Conservation (phyloP, 2,797 vertebrate species). For the Melanotaenia trifasciata region DNA sequence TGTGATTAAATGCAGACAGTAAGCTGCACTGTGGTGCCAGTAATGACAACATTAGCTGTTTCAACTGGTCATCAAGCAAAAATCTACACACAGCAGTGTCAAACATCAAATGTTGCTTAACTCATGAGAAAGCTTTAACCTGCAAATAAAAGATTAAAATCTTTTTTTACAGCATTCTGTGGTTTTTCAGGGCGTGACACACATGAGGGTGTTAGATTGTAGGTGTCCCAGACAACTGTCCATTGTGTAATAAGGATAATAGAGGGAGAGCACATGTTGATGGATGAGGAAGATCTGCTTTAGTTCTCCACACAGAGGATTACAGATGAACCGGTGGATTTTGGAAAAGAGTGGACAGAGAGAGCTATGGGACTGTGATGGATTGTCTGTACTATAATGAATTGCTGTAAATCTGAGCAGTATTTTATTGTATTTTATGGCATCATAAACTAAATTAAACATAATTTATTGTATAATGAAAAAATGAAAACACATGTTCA, state of each 20-base stretch:
- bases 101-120: no score
- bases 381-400: background rate
- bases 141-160: background rate
- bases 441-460: no score
- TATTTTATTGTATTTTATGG: no score
- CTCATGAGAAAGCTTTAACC: background rate
- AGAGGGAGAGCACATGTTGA: slow-evolving; percentile 49
- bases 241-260: slow-evolving; percentile 52
- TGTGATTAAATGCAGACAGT: background rate
- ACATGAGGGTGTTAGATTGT: background rate
- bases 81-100: background rate
- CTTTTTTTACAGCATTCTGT: background rate
- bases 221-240: slow-evolving; percentile 33
- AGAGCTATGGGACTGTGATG: slow-evolving; percentile 1
- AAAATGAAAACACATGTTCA: no score
- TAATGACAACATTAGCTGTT: background rate
- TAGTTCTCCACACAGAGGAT: slow-evolving; percentile 59
- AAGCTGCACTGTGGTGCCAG: background rate
- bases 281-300: slow-evolving; percentile 45
- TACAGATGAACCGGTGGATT: slow-evolving; percentile 54
- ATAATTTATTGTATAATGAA: no score
- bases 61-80: background rate
- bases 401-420: background rate
- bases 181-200: slow-evolving; percentile 26
- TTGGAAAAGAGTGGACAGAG: slow-evolving; percentile 4